A percentile compares a stretch with the other conserved stretches of the same genome.
These are phyloP conservation scores for Nasua narica DNA, from an alignment of 2,797 vertebrate genomes.

Conservation along the genomic window DNA sequence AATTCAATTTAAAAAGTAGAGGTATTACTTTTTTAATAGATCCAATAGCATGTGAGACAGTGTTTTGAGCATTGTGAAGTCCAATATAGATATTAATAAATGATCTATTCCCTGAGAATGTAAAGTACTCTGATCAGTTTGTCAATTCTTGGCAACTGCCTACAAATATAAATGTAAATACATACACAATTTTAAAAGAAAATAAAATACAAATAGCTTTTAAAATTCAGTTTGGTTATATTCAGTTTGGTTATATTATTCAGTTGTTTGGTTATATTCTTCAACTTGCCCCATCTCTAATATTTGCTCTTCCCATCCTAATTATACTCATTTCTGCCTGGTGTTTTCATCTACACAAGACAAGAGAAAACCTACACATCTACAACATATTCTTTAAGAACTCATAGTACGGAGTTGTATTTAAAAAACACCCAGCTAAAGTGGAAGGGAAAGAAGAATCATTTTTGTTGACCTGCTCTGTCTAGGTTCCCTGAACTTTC, in stretches of 20 bases:
- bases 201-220: background rate
- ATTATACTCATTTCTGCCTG: conserved; percentile 10
- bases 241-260: background rate
- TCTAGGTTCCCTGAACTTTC: background rate
- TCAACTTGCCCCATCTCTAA: background rate
- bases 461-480: background rate
- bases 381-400: background rate
- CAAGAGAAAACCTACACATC: background rate
- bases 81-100: background rate
- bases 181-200: background rate
- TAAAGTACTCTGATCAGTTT: background rate
- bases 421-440: background rate
- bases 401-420: background rate
- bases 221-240: background rate
- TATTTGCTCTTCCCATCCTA: background rate
- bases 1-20: background rate
- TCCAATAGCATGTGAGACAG: background rate
- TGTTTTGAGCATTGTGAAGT: background rate
- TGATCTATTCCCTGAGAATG: background rate
- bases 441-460: background rate
- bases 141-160: background rate
- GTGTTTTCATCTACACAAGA: conserved; percentile 31
- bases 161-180: background rate
- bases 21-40: background rate
- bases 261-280: background rate